Percentiles rank a stretch among this genome's conserved stretches.
Conservation (phyloP, 2,797 vertebrate genomes). For the Craterocephalus amniculus region DNA sequence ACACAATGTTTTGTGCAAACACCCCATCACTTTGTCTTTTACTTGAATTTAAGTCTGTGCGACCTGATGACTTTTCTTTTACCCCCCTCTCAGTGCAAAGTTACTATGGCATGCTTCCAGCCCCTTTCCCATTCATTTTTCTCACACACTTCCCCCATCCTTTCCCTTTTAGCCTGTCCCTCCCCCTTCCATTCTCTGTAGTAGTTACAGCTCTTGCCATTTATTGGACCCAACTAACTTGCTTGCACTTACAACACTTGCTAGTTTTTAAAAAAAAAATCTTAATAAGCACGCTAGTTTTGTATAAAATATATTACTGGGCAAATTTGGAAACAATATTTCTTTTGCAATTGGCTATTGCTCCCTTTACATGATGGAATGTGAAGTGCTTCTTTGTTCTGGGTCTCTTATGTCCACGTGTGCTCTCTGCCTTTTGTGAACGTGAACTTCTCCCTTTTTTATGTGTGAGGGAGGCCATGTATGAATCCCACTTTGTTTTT, state of each 20-base stretch:
- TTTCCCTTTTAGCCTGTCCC: slow-evolving; percentile 45
- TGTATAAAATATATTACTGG: slow-evolving; percentile 22
- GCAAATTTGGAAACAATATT: neutral
- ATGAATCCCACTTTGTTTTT: slow-evolving; percentile 13
- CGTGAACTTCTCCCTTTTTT: slow-evolving; percentile 55
- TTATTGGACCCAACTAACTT: slow-evolving; percentile 46
- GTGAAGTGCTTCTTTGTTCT: slow-evolving; percentile 69
- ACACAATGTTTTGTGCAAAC: neutral
- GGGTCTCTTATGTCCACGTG: slow-evolving; percentile 41
- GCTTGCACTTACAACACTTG: slow-evolving; percentile 8
- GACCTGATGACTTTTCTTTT: slow-evolving; percentile 64
- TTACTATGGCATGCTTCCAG: slow-evolving; percentile 60
- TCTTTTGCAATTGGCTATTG: slow-evolving; percentile 11
- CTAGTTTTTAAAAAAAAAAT: slow-evolving; percentile 31
- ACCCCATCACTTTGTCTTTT: slow-evolving; percentile 32
- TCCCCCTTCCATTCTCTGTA: slow-evolving; percentile 62
- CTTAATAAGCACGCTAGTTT: neutral
- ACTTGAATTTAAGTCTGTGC: slow-evolving; percentile 39
- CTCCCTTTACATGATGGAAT: slow-evolving; percentile 63
- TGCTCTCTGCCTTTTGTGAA: slow-evolving; percentile 57
- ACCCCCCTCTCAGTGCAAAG: slow-evolving; percentile 40
- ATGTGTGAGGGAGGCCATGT: slow-evolving; percentile 27
- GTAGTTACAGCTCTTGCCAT: slow-evolving; percentile 55
- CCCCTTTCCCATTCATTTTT: slow-evolving; percentile 70
- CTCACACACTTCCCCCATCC: slow-evolving; percentile 66